Percentiles rank a stretch among this genome's conserved stretches.
These are phyloP conservation scores for Glyphotaelius pellucidus DNA, from an alignment of 2,888 invertebrate genomes.

Conservation along the genomic window DNA sequence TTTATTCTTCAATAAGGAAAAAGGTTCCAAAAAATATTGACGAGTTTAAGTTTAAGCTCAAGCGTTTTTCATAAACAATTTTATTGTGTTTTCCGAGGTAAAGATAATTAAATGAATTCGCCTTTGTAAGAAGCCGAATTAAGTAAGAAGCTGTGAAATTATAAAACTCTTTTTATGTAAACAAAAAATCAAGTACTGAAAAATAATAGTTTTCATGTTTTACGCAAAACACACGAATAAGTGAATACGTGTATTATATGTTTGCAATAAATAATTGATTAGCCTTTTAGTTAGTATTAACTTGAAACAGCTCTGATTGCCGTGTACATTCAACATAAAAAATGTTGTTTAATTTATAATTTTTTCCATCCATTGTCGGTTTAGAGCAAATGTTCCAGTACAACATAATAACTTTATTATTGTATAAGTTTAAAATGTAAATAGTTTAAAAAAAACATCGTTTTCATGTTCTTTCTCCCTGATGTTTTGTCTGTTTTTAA, in stretches of 20 bases:
- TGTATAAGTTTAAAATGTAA: neutral
- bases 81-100: too few species aligned
- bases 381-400: too few species aligned
- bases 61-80: too few species aligned
- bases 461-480: too few species aligned
- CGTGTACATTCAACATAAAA: neutral
- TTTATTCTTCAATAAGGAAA: too few species aligned
- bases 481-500: too few species aligned
- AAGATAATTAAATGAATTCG: neutral
- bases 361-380: neutral
- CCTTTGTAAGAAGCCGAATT: too few species aligned
- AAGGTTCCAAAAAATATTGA: too few species aligned
- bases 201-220: neutral
- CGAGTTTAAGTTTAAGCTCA: too few species aligned
- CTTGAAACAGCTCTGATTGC: neutral
- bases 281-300: neutral
- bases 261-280: neutral
- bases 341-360: too few species aligned
- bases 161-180: neutral
- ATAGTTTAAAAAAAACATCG: too few species aligned
- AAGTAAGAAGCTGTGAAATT: neutral
- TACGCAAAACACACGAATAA: neutral
- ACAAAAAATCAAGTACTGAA: neutral
- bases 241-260: neutral
- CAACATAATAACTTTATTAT: neutral